Base-by-base conservation (phyloP, 2,888 invertebrate species). In the Perithous albicinctus region DNA sequence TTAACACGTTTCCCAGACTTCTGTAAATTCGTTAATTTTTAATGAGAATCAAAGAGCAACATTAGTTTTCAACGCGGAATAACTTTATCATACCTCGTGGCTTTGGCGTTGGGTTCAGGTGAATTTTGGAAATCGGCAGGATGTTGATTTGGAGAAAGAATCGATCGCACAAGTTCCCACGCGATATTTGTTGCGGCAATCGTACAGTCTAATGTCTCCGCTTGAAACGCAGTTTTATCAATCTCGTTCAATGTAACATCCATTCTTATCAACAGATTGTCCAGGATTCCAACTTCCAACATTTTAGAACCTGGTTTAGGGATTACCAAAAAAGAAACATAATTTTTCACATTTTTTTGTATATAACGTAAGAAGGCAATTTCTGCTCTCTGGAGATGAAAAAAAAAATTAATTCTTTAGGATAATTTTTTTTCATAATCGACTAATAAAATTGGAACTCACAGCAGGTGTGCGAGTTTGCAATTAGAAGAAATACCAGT, bases 291-390 rank as follows among this genome's bases (percentile, higher is more conserved):
- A 41, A 88, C 89, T 76, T 88, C 79, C n/a, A 93, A 66, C 86
- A 93, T 89, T 80, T 82, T 89, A 78, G 87, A 81, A 87, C 92
- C 93, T 93, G 84, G 10, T 70, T n/a, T 41, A 10, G 5, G 1
- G 10, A 54, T 32, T 64, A n/a, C 35, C 10, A 32, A 23, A 35
- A 51, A 0, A 6, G 15, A n/a, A 56, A 8, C 7, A n/a, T 54
- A 6, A n/a, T 23, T n/a, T 1, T 54, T 48, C n/a, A n/a, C n/a
- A n/a, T n/a, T n/a, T n/a, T n/a, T n/a, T n/a, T n/a, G n/a, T n/a
- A n/a, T n/a, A n/a, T n/a, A n/a, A n/a, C n/a, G n/a, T n/a, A n/a
- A n/a, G n/a, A n/a, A n/a, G n/a, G n/a, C n/a, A n/a, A n/a, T n/a
- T n/a, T n/a, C n/a, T n/a, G n/a, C n/a, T n/a, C n/a, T n/a, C n/a